phyloP scores from a whole-genome alignment of 2,888 invertebrate genomes.

The Drosophila formosana region DNA sequence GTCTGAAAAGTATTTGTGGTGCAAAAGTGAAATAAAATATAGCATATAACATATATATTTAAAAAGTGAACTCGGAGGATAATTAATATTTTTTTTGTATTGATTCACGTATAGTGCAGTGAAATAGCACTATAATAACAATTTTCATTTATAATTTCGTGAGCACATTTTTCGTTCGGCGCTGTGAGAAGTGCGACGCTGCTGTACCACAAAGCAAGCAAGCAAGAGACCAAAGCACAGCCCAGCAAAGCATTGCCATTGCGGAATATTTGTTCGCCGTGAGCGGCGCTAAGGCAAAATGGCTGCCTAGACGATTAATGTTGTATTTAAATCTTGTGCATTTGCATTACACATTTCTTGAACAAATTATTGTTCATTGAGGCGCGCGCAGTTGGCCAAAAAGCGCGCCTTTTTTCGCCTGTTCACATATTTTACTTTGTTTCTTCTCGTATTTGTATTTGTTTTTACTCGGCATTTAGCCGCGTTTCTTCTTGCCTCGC shows the following conservation, averaged over 20 bases:
- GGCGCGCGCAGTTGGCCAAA: conserved; percentile 28
- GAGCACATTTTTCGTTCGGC: conserved; percentile 30
- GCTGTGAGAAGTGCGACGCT: conserved; percentile 46
- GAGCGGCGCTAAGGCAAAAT: conserved; percentile 54
- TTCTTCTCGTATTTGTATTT: conserved; percentile 70
- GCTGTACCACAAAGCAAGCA: conserved; percentile 44
- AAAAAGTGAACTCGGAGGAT: conserved; percentile 9
- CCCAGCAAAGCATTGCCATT: conserved; percentile 62
- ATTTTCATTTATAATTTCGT: conserved; percentile 24
- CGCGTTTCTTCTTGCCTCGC: conserved; percentile 46
- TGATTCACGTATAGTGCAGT: conserved; percentile 36
- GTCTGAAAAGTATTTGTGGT: conserved; percentile 20
- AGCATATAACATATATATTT: conserved; percentile 12
- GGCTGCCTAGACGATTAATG: conserved; percentile 48
- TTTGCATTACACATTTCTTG: conserved; percentile 4
- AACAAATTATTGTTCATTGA: conserved; percentile 24
- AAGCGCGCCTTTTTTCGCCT: conserved; percentile 63
- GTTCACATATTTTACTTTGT: conserved; percentile 56
- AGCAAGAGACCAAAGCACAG: conserved; percentile 38
- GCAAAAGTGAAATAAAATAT: conserved; percentile 3
- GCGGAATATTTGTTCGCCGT: conserved; percentile 42
- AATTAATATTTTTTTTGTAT: conserved; percentile 4
- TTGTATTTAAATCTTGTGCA: conserved; percentile 15
- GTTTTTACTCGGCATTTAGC: conserved; percentile 74
- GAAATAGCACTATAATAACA: not conserved